phyloP scores from a whole-genome alignment of 2,888 invertebrate species.

The Dioctria rufipes region DNA sequence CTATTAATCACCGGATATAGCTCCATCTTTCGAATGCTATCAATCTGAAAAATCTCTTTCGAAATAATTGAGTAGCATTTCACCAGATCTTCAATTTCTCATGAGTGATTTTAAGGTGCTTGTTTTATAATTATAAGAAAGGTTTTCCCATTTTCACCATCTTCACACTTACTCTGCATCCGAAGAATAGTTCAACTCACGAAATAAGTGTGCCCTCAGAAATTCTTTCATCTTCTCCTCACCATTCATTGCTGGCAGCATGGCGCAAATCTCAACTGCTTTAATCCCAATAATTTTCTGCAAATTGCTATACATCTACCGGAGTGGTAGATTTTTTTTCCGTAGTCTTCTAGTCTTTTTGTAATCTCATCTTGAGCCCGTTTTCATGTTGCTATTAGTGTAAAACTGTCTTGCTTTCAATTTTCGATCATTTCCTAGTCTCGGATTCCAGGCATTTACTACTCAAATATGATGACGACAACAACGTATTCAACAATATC shows the following conservation, averaged over 20 bases:
- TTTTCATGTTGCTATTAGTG: slow-evolving; percentile 22
- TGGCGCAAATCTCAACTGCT: background rate
- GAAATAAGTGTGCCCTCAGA: background rate
- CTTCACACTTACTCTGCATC: background rate
- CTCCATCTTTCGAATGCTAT: slow-evolving; percentile 18
- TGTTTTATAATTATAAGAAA: slow-evolving; percentile 10
- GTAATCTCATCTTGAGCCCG: slow-evolving; percentile 3
- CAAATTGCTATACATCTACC: slow-evolving; percentile 24
- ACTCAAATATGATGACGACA: slow-evolving; percentile 30
- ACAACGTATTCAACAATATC: too few species aligned
- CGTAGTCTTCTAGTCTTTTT: background rate
- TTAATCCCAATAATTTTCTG: slow-evolving; percentile 39
- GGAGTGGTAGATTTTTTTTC: background rate
- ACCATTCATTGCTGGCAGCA: background rate
- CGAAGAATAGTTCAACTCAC: background rate
- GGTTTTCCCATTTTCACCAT: slow-evolving; percentile 14
- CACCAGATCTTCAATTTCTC: slow-evolving; percentile 16
- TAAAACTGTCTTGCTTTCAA: slow-evolving; percentile 36
- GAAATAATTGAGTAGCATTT: background rate
- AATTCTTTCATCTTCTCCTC: background rate
- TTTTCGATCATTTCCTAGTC: slow-evolving; percentile 41
- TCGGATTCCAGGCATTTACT: slow-evolving; percentile 9
- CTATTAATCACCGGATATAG: slow-evolving; percentile 32
- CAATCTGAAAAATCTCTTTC: slow-evolving; percentile 7
- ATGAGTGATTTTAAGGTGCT: slow-evolving; percentile 10